A percentile compares a stretch with the other conserved stretches of the same genome.
phyloP scores from a whole-genome alignment of 2,888 invertebrate species.

The Drepana falcataria region DNA sequence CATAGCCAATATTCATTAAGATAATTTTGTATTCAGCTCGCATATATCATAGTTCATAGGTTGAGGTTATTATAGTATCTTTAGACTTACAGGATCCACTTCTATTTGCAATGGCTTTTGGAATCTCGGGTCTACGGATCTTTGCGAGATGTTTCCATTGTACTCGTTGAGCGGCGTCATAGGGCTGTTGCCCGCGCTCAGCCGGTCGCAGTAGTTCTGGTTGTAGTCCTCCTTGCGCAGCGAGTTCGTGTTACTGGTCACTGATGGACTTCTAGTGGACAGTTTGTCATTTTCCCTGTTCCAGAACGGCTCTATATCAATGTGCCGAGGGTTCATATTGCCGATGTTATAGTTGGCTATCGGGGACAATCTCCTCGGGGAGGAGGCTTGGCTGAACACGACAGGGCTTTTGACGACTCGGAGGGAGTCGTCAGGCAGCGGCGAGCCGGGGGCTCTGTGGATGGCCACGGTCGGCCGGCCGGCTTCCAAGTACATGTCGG shows the following conservation, averaged over 20 bases:
- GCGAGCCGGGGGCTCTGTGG: constrained; percentile 55
- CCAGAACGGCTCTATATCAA: constrained; percentile 66
- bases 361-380: constrained; percentile 65
- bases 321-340: constrained; percentile 74
- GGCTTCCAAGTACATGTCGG: constrained; percentile 35
- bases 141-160: constrained; percentile 59
- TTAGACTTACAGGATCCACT: constrained; percentile 83
- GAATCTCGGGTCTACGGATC: constrained; percentile 55
- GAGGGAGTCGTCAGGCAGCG: constrained; percentile 54
- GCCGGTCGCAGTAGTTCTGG: constrained; percentile 64
- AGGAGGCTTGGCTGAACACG: constrained; percentile 67
- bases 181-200: constrained; percentile 57
- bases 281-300: constrained; percentile 54
- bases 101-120: constrained; percentile 80
- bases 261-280: constrained; percentile 52
- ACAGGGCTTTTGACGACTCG: constrained; percentile 54
- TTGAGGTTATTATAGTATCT: constrained; percentile 24
- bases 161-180: constrained; percentile 49
- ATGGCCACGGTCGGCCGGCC: constrained; percentile 46
- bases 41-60: constrained; percentile 21
- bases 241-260: constrained; percentile 51
- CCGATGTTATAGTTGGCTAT: constrained; percentile 72
- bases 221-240: constrained; percentile 60
- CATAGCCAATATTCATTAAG: constrained; percentile 10
- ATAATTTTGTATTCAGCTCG: constrained; percentile 10